Base-by-base conservation (phyloP, 2,888 invertebrate species). In the Coelopa pilipes region DNA sequence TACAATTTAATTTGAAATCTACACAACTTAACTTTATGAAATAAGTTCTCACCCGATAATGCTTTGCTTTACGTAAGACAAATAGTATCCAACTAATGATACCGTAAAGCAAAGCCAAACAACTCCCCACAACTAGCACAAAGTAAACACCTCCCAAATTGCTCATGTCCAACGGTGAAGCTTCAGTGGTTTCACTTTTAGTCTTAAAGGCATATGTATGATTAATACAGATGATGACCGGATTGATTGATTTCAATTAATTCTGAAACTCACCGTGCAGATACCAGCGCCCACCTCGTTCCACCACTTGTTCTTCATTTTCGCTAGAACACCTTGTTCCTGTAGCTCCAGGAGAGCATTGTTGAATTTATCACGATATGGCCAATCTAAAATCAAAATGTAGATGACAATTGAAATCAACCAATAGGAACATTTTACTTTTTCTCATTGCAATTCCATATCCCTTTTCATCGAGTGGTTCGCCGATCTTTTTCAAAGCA, bases 251-350 rank as follows among this genome's bases (percentile, higher is more conserved):
- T 15, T 53, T 53, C 7, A 62, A 15, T 4, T 21, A 34, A 4
- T 34, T 21, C 15, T 53, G 24, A 9, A 55, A 71, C 71, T 71
- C 65, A 71, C 71, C 46, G 65, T 47, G 45, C 71, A 71, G 75
- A 93, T 92, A 53, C 93, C 93, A 19, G 92, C 93, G 80, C 93
- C 89, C 84, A 92, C 92, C 88, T 95, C 93, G 81, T 93, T 93
- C 97, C 97, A 97, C 97, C 97, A 97, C 85, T 92, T 93, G 77
- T 92, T 91, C 87, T 96, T 95, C 88, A 97, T 89, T 79, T 90
- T 89, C 17, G 91, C 92, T 76, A 97, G 89, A 74, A 90, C 90
- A 50, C 96, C 96, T 62, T 90, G 90, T 88, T 97, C 97, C 88
- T 96, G 96, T 66, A 97, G 89, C 82, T 92, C 91, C 76, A 97